Evolutionary conservation across 2,797 vertebrate species (phyloP).

Genomic region (Mustela erminea): DNA sequence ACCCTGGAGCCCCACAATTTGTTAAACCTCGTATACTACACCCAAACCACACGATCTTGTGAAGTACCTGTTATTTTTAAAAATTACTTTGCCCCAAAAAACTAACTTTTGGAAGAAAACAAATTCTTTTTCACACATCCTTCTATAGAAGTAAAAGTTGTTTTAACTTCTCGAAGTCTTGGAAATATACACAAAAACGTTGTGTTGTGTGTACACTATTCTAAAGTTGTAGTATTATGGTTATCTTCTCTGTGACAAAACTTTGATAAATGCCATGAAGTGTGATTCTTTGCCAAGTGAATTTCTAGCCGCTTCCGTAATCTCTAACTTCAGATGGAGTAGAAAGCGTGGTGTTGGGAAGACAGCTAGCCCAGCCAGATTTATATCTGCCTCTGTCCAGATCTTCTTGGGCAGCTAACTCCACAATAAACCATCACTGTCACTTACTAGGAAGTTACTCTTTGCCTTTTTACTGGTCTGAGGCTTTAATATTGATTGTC

Average conservation of each 20-base stretch:
- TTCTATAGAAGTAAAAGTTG: background rate
- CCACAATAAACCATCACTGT: background rate
- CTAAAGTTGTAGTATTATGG: background rate
- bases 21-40: background rate
- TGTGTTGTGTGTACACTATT: background rate
- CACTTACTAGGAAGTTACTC: background rate
- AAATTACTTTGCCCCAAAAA: constrained; percentile 17
- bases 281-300: background rate
- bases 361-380: background rate
- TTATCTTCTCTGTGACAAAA: constrained; percentile 7
- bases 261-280: background rate
- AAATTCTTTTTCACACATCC: background rate
- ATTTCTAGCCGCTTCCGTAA: constrained; percentile 29
- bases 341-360: background rate
- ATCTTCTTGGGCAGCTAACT: background rate
- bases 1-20: background rate
- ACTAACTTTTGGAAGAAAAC: background rate
- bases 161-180: constrained; percentile 24
- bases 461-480: background rate
- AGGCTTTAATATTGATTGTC: background rate
- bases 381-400: background rate
- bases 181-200: background rate
- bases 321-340: background rate
- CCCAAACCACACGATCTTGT: background rate
- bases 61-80: background rate